Percentiles rank a stretch among this genome's conserved stretches.
phyloP scores from a whole-genome alignment of 2,888 invertebrate genomes.

The Drosophila mettleri region DNA sequence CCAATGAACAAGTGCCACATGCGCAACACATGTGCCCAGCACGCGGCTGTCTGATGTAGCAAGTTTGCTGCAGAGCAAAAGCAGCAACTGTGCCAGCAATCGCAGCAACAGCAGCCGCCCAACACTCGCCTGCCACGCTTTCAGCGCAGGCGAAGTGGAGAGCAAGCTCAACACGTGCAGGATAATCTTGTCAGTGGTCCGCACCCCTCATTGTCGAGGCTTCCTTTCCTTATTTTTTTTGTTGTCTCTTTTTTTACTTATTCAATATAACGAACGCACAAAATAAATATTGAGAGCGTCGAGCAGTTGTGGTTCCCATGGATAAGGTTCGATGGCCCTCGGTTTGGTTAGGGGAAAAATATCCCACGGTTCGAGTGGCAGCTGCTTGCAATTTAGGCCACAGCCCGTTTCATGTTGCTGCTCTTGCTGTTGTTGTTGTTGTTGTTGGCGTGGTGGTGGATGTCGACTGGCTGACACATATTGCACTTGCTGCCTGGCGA shows the following conservation, averaged over 20 bases:
- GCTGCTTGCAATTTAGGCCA: slow-evolving; percentile 84
- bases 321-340: slow-evolving; percentile 78
- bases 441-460: slow-evolving; percentile 41
- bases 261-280: slow-evolving; percentile 76
- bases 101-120: slow-evolving; percentile 48
- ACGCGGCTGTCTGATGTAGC: slow-evolving; percentile 57
- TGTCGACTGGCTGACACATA: slow-evolving; percentile 65
- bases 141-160: slow-evolving; percentile 53
- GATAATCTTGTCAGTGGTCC: slow-evolving; percentile 67
- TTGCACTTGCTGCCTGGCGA: slow-evolving; percentile 72
- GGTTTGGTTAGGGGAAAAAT: slow-evolving; percentile 75
- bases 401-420: slow-evolving; percentile 67
- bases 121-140: slow-evolving; percentile 75
- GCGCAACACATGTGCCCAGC: slow-evolving; percentile 71
- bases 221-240: slow-evolving; percentile 43
- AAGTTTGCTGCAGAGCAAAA: slow-evolving; percentile 39
- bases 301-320: slow-evolving; percentile 84
- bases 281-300: slow-evolving; percentile 81
- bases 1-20: slow-evolving; percentile 73
- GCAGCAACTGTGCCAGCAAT: slow-evolving; percentile 19
- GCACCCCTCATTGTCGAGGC: slow-evolving; percentile 55
- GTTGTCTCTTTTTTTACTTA: slow-evolving; percentile 33
- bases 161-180: slow-evolving; percentile 79
- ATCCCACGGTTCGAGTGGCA: slow-evolving; percentile 84
- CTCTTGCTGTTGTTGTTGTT: slow-evolving; percentile 41